Evolutionary conservation across 2,113 vertebrate genomes (phyloP).

Genomic region (Ciconia stormi): DNA sequence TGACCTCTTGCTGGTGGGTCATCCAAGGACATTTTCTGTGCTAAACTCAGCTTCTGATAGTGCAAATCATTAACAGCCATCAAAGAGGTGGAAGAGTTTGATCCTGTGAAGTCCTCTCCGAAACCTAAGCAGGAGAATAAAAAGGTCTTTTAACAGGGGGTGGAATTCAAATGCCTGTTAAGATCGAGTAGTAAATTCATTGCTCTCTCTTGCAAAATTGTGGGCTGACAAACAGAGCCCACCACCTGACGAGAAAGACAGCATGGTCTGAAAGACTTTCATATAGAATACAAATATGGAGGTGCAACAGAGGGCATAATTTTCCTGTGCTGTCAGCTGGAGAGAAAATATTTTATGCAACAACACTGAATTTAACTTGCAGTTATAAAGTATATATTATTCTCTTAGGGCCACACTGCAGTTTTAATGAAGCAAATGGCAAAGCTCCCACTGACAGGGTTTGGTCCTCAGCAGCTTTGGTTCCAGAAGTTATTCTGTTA

Average conservation of each 20-base stretch:
- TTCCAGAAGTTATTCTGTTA: neutral
- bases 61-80: neutral
- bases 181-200: neutral
- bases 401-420: neutral
- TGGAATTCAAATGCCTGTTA: neutral
- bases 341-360: neutral
- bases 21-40: neutral
- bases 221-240: neutral
- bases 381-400: neutral
- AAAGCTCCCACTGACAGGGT: neutral
- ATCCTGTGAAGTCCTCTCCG: neutral
- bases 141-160: neutral
- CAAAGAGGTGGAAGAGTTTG: neutral
- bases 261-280: neutral
- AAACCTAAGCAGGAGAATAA: neutral
- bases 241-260: neutral
- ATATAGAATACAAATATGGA: neutral
- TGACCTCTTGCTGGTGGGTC: constrained; percentile 7
- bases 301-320: neutral
- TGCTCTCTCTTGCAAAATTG: neutral
- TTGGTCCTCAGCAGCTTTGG: neutral
- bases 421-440: neutral
- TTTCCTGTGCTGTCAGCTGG: neutral
- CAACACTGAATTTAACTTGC: neutral
- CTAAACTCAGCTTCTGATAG: neutral